A percentile compares a stretch with the other conserved stretches of the same genome.
These are phyloP conservation scores for Siderastrea radians DNA, from an alignment of 92 coral and sea anemone genomes.

Conservation along the genomic window DNA sequence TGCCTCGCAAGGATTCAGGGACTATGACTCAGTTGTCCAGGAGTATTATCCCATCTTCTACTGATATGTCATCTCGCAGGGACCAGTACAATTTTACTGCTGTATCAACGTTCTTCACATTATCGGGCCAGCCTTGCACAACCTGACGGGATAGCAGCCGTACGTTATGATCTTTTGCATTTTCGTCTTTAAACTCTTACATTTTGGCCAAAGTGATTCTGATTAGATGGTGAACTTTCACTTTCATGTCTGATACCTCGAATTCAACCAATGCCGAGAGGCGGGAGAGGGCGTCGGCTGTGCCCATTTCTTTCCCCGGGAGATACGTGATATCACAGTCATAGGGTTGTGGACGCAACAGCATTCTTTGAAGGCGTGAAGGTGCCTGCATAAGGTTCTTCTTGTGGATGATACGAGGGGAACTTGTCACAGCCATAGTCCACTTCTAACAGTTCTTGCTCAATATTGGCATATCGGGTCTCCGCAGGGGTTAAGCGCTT, in stretches of 20 bases:
- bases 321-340: too few relatives aligned
- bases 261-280: conserved; percentile 9
- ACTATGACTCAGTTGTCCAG: conserved; percentile 18
- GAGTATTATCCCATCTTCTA: conserved; percentile 20
- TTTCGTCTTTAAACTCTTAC: conserved; percentile 24
- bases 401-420: too few relatives aligned
- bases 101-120: conserved; percentile 1
- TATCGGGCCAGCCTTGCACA: conserved; percentile 22
- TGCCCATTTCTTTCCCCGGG: conserved; percentile 9
- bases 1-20: conserved; percentile 19
- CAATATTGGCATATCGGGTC: too few relatives aligned
- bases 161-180: conserved; percentile 4
- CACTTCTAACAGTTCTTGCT: too few relatives aligned
- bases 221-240: too few relatives aligned
- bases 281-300: conserved; percentile 19
- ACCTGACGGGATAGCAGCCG: conserved; percentile 22
- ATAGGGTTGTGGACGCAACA: too few relatives aligned
- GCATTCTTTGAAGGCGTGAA: too few relatives aligned
- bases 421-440: too few relatives aligned
- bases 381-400: too few relatives aligned
- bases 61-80: not conserved
- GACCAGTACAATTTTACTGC: conserved; percentile 5
- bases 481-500: too few relatives aligned
- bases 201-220: not conserved
- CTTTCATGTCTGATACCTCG: too few relatives aligned